Base-by-base conservation (phyloP, 2,113 vertebrate species). In the Cinclus cinclus region DNA sequence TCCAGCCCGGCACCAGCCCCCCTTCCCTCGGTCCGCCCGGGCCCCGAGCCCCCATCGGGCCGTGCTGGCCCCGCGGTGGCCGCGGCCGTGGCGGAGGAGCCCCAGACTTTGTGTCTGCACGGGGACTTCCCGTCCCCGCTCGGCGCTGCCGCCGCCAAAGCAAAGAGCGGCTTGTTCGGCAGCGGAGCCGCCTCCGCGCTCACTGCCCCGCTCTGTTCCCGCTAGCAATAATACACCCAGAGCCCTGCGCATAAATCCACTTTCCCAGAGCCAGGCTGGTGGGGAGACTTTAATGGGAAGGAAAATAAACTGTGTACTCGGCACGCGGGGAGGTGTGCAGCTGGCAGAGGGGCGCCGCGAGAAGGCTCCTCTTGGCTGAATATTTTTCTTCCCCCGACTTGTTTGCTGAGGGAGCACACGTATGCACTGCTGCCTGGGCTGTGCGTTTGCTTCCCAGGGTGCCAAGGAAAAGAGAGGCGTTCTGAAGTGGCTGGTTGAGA, bases 61-160 rank as follows among this genome's bases (percentile, higher is more conserved):
- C 11, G 11, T 60, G 64, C 62, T 5, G 3, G 86, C 89, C 70
- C 67, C 20, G 3, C 13, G 53, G 75, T 92, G 84, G 91, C 94
- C 68, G 75, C 79, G 44, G 96, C 97, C 88, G 92, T 7, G 60
- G 25, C 41, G 15, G 41, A 60, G 64, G 68, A 25, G 87, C 92
- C 74, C 96, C 97, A 98, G 98, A 98, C 98, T 97, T 96, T 96
- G 71, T 98, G 98, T 98, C 98, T 98, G 98, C 97, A 59, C 70
- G 53, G 98, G 98, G 98, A 98, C 98, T 98, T 98, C 98, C 98
- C 96, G 97, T 98, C 97, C 97, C 98, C 81, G 77, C 89, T 94
- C 95, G 91, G 88, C 85, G 92, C 96, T 94, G 95, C 96, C 92
- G 96, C 89, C 71, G 82, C 75, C 83, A 92, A 95, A 98, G 58